These are phyloP conservation scores for Aphidius gifuensis DNA, from an alignment of 1,140 invertebrate genomes.

Conservation along the genomic window DNA sequence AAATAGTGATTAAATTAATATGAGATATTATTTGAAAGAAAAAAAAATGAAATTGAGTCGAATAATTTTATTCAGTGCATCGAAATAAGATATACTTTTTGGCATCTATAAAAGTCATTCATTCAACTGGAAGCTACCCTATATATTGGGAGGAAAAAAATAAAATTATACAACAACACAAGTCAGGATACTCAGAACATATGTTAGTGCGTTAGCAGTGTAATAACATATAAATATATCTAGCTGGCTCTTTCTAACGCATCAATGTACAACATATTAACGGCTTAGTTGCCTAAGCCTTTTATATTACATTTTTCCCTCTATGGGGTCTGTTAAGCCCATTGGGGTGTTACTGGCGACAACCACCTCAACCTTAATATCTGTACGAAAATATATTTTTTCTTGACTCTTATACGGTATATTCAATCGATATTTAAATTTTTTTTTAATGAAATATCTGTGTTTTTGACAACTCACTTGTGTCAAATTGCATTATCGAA, in stretches of 20 bases:
- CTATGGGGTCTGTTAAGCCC: constrained; percentile 54
- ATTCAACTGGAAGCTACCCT: no score
- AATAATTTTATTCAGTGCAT: no score
- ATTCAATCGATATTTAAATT: background rate
- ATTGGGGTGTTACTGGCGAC: constrained; percentile 28
- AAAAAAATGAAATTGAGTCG: no score
- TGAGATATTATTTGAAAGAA: no score
- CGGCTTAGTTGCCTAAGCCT: constrained; percentile 54
- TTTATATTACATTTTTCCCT: constrained; percentile 60
- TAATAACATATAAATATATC: constrained; percentile 51
- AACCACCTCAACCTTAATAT: constrained; percentile 21
- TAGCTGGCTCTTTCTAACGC: constrained; percentile 41
- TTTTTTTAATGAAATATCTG: no score
- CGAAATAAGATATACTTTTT: no score
- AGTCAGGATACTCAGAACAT: constrained; percentile 36
- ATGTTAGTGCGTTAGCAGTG: constrained; percentile 41
- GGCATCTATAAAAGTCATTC: no score
- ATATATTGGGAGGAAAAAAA: no score
- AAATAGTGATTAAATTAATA: no score
- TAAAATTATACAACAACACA: no score
- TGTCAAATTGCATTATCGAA: no score
- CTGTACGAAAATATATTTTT: background rate
- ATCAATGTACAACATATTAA: constrained; percentile 55
- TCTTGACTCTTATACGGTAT: background rate
- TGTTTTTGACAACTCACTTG: no score